phyloP scores from a whole-genome alignment of 2,888 invertebrate genomes.

The Agrotis puta region DNA sequence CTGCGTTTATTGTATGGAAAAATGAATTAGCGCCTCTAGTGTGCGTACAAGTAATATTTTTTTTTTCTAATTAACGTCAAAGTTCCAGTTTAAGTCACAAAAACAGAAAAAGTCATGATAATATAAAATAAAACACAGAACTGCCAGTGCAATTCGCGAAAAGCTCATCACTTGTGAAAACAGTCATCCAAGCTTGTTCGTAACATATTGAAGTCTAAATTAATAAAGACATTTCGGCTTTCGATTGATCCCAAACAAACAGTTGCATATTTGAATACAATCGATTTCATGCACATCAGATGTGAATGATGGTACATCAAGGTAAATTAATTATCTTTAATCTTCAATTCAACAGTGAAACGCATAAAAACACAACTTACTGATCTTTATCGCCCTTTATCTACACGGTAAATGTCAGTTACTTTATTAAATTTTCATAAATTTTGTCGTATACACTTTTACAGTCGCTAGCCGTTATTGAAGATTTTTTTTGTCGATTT shows the following conservation, averaged over 20 bases:
- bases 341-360: constrained; percentile 36
- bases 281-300: constrained; percentile 51
- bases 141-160: too few relatives aligned
- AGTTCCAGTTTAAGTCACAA: too few relatives aligned
- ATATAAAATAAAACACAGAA: too few relatives aligned
- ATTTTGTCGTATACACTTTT: constrained; percentile 59
- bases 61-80: too few relatives aligned
- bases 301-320: constrained; percentile 42
- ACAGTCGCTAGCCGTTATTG: constrained; percentile 41
- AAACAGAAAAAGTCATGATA: too few relatives aligned
- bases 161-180: background rate
- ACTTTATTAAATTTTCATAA: constrained; percentile 67
- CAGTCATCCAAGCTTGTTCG: too few relatives aligned
- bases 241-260: constrained; percentile 14
- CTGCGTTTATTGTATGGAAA: too few relatives aligned
- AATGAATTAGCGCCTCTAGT: too few relatives aligned
- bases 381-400: constrained; percentile 63
- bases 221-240: constrained; percentile 15
- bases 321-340: constrained; percentile 62
- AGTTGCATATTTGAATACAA: constrained; percentile 38
- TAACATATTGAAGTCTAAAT: background rate
- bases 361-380: constrained; percentile 44
- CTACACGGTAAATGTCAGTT: constrained; percentile 65
- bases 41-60: too few relatives aligned
- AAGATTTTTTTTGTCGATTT: constrained; percentile 46